Base-by-base conservation (phyloP, 2,888 invertebrate genomes). In the Chrysopilus asiliformis region DNA sequence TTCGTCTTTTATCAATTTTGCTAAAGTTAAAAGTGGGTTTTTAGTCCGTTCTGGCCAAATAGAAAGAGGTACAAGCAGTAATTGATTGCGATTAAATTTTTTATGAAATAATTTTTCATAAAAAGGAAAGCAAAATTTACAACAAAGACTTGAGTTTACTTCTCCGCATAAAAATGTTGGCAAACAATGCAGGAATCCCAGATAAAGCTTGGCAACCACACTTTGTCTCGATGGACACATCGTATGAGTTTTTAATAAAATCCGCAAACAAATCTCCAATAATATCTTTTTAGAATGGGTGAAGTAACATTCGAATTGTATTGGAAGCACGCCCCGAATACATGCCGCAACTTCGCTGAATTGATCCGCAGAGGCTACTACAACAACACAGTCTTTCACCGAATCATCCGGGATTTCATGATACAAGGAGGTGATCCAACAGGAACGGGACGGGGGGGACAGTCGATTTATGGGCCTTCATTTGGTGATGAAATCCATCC, bases 301-400 rank as follows among this genome's bases (percentile, higher is more conserved):
- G 81, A 81, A 51, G 70, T 98, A 33, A 72, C 77, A 0, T 66
- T 97, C 32, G 97, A 98, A 63, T 68, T 98, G 45, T 99, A 99
- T 56, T 99, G 98, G 98, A 87, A 90, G 57, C 95, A 99, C 58
- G 82, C 97, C 1, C 97, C 97, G n/a, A 76, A 79, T 47, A 95
- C 97, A 0, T 98, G 98, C 50, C 71, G 89, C 53, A 98, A 99
- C 59, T 97, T 98, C 65, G 94, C 94, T 40, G 97, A 98, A 62
- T 67, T 99, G 17, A 72, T 85, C 0, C 68, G 91, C 40, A 69
- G 95, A 50, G 94, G 93, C 14, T 98, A 95, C 63, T 99, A 94
- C 59, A 93, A 94, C 62, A 86, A 84, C 45, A 87, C 93, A 4
- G 82, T 90, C 51, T 97, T 98, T 60, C 98, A 99, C 60, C 71